Percentiles rank a stretch among this genome's conserved stretches.
Evolutionary conservation across 2,113 vertebrate genomes (phyloP).

Genomic region (cattle (Bos taurus)): ARS-UCD2.0 NC_037348.1:7621001-7621500

Average conservation of each 20-base stretch:
- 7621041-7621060: background rate
- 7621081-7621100: background rate
- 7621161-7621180: background rate
- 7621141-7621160: fast-evolving
- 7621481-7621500: background rate
- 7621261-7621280: background rate
- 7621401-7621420: background rate
- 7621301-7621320: background rate
- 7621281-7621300: background rate
- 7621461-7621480: background rate
- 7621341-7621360: background rate
- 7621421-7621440: background rate
- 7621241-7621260: background rate
- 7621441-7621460: background rate
- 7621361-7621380: background rate
- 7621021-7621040: background rate
- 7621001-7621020: background rate
- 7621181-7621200: background rate
- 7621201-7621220: background rate
- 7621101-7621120: fast-evolving
- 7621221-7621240: background rate
- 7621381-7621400: background rate
- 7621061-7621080: background rate
- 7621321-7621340: background rate
- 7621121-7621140: background rate